Conservation (phyloP, 2,888 invertebrate species). For the Macrostomum cliftonense region DNA sequence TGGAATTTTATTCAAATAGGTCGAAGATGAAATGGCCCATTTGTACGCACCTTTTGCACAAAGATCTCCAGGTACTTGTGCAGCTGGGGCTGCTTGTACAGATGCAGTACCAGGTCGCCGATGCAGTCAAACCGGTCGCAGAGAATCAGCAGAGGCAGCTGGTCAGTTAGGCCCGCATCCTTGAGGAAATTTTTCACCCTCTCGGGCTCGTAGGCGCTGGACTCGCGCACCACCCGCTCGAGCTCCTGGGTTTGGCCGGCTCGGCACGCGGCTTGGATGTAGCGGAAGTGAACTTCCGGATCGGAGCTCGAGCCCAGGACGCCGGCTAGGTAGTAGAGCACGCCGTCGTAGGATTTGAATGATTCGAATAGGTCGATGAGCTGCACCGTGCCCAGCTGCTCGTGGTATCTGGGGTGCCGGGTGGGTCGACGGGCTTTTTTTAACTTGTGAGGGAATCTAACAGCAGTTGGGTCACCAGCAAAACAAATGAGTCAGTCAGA, state of each 20-base stretch:
- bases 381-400: conserved; percentile 81
- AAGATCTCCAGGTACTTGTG: conserved; percentile 99
- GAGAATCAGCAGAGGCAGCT: conserved; percentile 93
- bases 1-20: too few species aligned
- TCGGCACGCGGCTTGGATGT: conserved; percentile 97
- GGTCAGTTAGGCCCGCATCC: conserved; percentile 93
- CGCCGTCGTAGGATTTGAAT: conserved; percentile 84
- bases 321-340: conserved; percentile 97
- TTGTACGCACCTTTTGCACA: conserved; percentile 61
- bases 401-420: conserved; percentile 97
- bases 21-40: too few species aligned
- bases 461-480: too few species aligned
- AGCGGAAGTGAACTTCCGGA: conserved; percentile 96
- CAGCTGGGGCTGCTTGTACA: conserved; percentile 87
- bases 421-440: conserved; percentile 39
- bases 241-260: conserved; percentile 99
- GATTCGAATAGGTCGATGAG: conserved; percentile 93
- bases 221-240: conserved; percentile 86
- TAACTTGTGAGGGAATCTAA: too few species aligned
- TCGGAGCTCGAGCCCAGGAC: conserved; percentile 99
- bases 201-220: conserved; percentile 94
- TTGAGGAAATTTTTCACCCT: conserved; percentile 98
- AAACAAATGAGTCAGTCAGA: too few species aligned
- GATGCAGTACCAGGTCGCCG: conserved; percentile 85
- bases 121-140: conserved; percentile 99